Conservation (phyloP, 2,113 vertebrate genomes). For the Rousettus leschenaultii region DNA sequence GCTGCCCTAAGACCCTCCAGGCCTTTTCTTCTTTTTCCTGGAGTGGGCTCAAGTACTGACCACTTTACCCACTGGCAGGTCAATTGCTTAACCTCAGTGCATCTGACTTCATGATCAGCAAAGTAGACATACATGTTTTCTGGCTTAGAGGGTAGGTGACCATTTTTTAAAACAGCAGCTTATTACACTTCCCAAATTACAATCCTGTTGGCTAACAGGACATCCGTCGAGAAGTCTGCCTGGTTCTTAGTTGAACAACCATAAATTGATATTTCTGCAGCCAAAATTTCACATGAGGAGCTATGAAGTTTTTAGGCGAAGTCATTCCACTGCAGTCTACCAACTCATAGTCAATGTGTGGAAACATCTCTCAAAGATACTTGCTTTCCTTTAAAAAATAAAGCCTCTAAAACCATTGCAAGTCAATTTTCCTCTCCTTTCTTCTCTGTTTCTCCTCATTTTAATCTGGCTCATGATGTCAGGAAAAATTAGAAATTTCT, state of each 20-base stretch:
- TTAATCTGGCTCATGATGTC: neutral
- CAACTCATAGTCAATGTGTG: neutral
- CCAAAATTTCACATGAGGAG: neutral
- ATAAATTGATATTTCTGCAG: neutral
- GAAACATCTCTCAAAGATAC: neutral
- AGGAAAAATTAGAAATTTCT: neutral
- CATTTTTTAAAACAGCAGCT: neutral
- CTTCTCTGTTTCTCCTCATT: neutral
- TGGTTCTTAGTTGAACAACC: neutral
- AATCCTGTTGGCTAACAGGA: neutral
- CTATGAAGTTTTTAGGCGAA: neutral
- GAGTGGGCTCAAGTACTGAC: neutral
- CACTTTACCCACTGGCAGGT: neutral
- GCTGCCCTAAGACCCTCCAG: neutral
- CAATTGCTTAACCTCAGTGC: neutral
- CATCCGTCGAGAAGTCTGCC: neutral
- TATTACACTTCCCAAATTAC: neutral
- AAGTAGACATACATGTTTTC: neutral
- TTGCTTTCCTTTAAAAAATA: neutral
- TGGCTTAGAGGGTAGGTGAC: neutral
- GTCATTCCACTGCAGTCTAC: neutral
- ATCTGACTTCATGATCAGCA: neutral
- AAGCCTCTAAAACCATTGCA: neutral
- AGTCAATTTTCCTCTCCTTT: neutral
- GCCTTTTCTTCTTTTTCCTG: neutral